Percentiles rank a stretch among this genome's conserved stretches.
Conservation (phyloP, 2,113 vertebrate genomes). For the Rostratula benghalensis region DNA sequence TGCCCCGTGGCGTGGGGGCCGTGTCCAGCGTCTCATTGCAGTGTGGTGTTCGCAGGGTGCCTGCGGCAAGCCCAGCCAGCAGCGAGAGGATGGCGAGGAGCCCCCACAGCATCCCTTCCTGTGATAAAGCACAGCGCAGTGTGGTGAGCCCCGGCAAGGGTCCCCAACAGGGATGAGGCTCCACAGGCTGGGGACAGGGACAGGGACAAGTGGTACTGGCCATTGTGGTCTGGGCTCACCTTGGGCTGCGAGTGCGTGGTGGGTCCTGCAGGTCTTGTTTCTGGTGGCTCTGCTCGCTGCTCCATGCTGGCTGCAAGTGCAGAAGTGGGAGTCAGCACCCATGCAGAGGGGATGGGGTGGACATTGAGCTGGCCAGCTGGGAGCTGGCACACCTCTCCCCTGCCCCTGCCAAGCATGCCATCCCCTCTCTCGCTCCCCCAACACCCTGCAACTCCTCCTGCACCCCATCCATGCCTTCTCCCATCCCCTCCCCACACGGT, state of each 20-base stretch:
- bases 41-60: not conserved
- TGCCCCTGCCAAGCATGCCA: not conserved
- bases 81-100: conserved; percentile 55
- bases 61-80: conserved; percentile 51
- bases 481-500: not conserved
- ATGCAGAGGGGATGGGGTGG: not conserved
- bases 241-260: not conserved
- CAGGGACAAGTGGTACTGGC: fast-evolving
- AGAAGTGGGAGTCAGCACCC: not conserved
- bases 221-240: not conserved
- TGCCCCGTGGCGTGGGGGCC: not conserved
- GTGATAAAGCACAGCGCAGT: not conserved
- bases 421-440: fast-evolving
- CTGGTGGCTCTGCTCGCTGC: conserved; percentile 24
- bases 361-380: not conserved
- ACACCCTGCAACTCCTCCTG: not conserved
- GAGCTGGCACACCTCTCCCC: not conserved
- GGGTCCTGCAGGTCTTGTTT: conserved; percentile 41
- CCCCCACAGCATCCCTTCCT: conserved; percentile 64
- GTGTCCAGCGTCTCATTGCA: not conserved
- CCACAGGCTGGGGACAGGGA: not conserved
- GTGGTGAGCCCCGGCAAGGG: fast-evolving
- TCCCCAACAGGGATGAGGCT: not conserved
- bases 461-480: not conserved
- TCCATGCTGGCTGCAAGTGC: conserved; percentile 67